Percentiles rank a stretch among this genome's conserved stretches.
These are phyloP conservation scores for Zaprionus davidi DNA, from an alignment of 1,140 invertebrate species.

Conservation along the genomic window DNA sequence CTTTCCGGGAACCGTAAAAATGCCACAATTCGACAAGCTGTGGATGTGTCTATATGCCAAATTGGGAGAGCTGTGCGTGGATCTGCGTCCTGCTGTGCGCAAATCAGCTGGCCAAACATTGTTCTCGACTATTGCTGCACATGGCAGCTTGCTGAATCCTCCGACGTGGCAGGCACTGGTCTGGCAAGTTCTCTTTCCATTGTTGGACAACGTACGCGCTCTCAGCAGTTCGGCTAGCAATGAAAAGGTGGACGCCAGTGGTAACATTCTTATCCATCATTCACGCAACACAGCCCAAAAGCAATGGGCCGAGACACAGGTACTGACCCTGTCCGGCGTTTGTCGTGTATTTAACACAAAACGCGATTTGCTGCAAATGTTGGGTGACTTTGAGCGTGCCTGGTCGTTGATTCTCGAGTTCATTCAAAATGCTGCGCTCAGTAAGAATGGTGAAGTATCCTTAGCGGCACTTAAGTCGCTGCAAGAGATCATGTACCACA, in stretches of 20 bases:
- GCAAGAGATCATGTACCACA: constrained; percentile 93
- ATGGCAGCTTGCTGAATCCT: constrained; percentile 94
- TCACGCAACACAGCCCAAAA: constrained; percentile 99
- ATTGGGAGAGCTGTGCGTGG: constrained; percentile 96
- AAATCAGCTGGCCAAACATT: constrained; percentile 99
- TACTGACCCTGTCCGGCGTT: constrained; percentile 87
- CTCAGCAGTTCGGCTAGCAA: constrained; percentile 96
- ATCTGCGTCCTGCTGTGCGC: constrained; percentile 96
- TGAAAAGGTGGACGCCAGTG: constrained; percentile 95
- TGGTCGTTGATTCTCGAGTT: constrained; percentile 97
- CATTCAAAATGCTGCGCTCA: constrained; percentile 95
- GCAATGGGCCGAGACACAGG: constrained; percentile 99
- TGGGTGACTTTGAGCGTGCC: constrained; percentile 96
- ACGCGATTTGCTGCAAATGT: constrained; percentile 91
- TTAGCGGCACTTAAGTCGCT: constrained; percentile 97
- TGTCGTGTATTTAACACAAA: constrained; percentile 94
- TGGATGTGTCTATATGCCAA: constrained; percentile 98
- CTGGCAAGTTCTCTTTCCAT: constrained; percentile 97
- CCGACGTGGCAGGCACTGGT: constrained; percentile 95
- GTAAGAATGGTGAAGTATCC: constrained; percentile 97
- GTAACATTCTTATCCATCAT: constrained; percentile 98
- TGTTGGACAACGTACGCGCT: constrained; percentile 95
- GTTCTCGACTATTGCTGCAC: constrained; percentile 98
- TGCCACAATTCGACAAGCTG: constrained; percentile 95
- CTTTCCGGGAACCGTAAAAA: constrained; percentile 92